Evolutionary conservation across 1,140 invertebrate species (phyloP).

Genomic region (Drosophila biarmipes): DNA sequence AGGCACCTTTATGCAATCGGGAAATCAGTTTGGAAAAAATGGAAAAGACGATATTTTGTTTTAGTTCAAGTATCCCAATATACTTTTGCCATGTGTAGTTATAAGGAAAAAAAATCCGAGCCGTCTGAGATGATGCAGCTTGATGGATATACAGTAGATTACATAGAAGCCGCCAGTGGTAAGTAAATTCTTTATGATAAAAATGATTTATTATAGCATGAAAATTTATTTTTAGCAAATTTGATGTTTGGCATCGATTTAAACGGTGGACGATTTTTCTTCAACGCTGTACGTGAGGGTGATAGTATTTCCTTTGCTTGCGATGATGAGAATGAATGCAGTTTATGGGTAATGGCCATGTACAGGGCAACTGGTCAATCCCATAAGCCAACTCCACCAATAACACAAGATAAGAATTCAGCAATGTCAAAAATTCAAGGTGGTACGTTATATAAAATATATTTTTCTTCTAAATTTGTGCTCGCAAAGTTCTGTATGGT

Average conservation of each 20-base stretch:
- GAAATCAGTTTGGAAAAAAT: slow-evolving; percentile 99
- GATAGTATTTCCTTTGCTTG: slow-evolving; percentile 98
- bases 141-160: slow-evolving; percentile 99
- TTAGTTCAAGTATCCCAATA: slow-evolving; percentile 99
- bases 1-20: slow-evolving; percentile 97
- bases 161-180: slow-evolving; percentile 97
- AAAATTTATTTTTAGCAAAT: slow-evolving; percentile 88
- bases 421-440: slow-evolving; percentile 95
- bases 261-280: slow-evolving; percentile 96
- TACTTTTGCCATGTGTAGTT: slow-evolving; percentile 99
- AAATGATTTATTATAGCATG: neutral
- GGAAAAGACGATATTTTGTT: slow-evolving; percentile 99
- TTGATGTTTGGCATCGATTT: slow-evolving; percentile 95
- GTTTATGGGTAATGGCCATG: slow-evolving; percentile 99
- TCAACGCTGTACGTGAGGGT: slow-evolving; percentile 99
- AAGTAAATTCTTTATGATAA: slow-evolving; percentile 39
- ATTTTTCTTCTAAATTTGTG: neutral
- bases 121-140: slow-evolving; percentile 99
- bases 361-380: slow-evolving; percentile 99
- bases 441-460: slow-evolving; percentile 53
- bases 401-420: slow-evolving; percentile 94
- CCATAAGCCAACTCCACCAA: slow-evolving; percentile 98
- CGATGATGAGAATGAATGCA: slow-evolving; percentile 99
- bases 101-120: slow-evolving; percentile 99
- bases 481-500: too few species aligned